Conservation (phyloP, 2,113 vertebrate species). For the Spheniscus mendiculus region DNA sequence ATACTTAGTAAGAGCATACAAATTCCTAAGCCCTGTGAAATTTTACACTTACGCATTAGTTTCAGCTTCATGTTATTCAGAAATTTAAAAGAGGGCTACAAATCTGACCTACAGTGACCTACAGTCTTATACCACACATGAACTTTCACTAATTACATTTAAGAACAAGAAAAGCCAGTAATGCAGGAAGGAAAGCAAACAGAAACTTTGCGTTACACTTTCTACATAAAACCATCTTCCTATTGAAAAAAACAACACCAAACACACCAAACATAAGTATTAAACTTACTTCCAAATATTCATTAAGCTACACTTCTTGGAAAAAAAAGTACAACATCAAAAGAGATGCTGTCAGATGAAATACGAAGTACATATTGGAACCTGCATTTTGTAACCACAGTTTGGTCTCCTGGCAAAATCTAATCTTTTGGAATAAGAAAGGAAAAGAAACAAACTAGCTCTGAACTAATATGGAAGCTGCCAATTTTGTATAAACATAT, state of each 20-base stretch:
- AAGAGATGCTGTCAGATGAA: background rate
- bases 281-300: background rate
- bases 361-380: background rate
- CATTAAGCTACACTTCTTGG: background rate
- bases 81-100: background rate
- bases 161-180: background rate
- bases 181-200: background rate
- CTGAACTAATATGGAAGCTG: background rate
- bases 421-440: background rate
- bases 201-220: background rate
- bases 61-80: background rate
- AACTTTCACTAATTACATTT: background rate
- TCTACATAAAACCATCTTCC: background rate
- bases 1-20: background rate
- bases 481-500: background rate
- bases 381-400: background rate
- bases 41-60: background rate
- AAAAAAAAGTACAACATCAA: background rate
- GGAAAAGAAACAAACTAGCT: background rate
- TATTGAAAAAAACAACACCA: background rate
- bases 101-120: background rate
- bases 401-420: background rate
- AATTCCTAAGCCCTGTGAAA: background rate
- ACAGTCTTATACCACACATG: background rate
- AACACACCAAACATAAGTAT: background rate